Conservation (phyloP, 2,888 invertebrate species). For the Sturmia bella region DNA sequence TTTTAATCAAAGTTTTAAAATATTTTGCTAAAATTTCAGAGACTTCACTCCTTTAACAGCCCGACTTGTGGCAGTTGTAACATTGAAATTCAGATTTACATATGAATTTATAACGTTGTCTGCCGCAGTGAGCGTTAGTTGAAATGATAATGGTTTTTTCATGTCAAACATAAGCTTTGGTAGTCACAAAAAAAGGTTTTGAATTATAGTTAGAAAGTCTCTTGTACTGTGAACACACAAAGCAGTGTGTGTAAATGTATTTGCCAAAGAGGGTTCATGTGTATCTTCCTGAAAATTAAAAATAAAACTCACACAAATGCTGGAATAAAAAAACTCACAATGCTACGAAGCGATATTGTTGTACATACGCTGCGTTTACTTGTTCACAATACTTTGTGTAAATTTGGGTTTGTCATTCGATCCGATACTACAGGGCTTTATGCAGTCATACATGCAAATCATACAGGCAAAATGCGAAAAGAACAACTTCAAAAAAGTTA, state of each 20-base stretch:
- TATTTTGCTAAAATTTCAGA: background rate
- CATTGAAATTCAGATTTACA: constrained; percentile 45
- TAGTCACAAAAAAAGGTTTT: constrained; percentile 47
- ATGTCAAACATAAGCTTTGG: constrained; percentile 67
- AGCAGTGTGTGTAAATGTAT: constrained; percentile 19
- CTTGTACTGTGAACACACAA: constrained; percentile 10
- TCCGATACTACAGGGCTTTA: constrained; percentile 54
- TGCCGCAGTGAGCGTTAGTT: constrained; percentile 13
- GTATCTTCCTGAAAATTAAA: background rate
- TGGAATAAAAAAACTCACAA: background rate
- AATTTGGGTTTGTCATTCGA: constrained; percentile 63
- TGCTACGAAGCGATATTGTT: constrained; percentile 11
- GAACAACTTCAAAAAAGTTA: constrained; percentile 5
- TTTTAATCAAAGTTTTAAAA: no score
- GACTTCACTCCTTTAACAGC: background rate
- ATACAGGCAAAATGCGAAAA: constrained; percentile 9
- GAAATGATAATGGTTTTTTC: constrained; percentile 71
- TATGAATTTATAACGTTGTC: constrained; percentile 26
- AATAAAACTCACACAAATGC: background rate
- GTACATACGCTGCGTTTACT: constrained; percentile 14
- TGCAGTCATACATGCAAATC: constrained; percentile 63
- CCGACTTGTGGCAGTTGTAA: background rate
- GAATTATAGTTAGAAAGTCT: constrained; percentile 60
- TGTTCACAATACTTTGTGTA: constrained; percentile 43
- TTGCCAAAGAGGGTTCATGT: background rate